Percentiles rank a stretch among this genome's conserved stretches.
phyloP scores from a whole-genome alignment of 1,140 invertebrate genomes.

The Drosophila athabasca region DNA sequence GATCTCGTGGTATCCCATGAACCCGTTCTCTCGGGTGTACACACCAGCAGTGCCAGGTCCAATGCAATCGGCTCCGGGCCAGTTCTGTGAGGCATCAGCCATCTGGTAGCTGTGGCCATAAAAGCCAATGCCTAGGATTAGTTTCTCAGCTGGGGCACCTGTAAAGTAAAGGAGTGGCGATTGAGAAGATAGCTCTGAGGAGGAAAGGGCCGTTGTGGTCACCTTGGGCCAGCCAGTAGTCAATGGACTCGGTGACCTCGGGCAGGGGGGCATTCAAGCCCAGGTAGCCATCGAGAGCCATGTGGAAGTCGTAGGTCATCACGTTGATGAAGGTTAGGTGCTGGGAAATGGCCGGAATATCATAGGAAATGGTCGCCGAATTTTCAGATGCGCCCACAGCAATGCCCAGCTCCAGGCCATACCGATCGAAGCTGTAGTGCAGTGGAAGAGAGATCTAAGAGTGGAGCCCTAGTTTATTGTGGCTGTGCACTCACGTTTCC shows the following conservation, averaged over 20 bases:
- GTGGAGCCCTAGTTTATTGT: background rate
- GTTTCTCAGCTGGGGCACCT: constrained; percentile 84
- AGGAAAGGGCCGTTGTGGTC: too few species aligned
- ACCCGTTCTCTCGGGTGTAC: constrained; percentile 88
- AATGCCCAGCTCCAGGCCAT: constrained; percentile 85
- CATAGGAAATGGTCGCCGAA: constrained; percentile 85
- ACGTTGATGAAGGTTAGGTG: constrained; percentile 87
- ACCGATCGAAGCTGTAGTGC: constrained; percentile 66
- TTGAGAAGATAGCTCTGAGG: constrained; percentile 36
- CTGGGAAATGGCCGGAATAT: constrained; percentile 85
- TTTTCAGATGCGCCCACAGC: constrained; percentile 86
- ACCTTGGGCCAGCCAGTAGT: constrained; percentile 71
- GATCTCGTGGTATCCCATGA: constrained; percentile 91
- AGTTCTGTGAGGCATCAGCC: constrained; percentile 82
- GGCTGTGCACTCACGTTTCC: constrained; percentile 74
- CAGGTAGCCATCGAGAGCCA: constrained; percentile 83
- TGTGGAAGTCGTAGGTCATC: constrained; percentile 90
- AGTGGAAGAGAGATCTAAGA: constrained; percentile 37
- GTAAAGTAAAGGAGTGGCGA: constrained; percentile 64
- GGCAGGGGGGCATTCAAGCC: constrained; percentile 87
- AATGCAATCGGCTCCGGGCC: constrained; percentile 85
- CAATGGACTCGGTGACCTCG: constrained; percentile 61
- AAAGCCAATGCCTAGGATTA: constrained; percentile 88
- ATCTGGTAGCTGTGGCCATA: constrained; percentile 89
- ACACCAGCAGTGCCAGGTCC: constrained; percentile 87